These are phyloP conservation scores for Danaus plexippus DNA, from an alignment of 1,140 invertebrate genomes.

Conservation along the genomic window DNA sequence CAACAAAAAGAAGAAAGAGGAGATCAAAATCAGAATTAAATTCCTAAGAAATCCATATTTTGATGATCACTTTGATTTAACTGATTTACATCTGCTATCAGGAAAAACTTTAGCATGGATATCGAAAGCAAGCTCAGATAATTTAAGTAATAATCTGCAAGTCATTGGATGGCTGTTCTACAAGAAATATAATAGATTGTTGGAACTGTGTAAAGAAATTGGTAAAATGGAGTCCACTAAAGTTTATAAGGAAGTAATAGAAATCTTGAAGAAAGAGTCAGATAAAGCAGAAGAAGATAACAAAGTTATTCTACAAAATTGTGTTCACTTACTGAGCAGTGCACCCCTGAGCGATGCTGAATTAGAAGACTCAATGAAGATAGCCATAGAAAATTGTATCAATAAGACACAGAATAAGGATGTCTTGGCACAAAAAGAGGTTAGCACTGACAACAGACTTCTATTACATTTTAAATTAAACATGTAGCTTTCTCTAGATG, in stretches of 20 bases:
- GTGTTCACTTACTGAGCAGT: conserved; percentile 36
- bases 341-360: conserved; percentile 23
- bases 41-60: conserved; percentile 86
- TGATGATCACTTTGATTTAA: conserved; percentile 91
- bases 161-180: conserved; percentile 79
- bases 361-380: conserved; percentile 66
- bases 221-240: conserved; percentile 34
- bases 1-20: conserved; percentile 72
- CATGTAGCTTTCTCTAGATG: too few species aligned
- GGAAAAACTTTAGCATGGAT: conserved; percentile 85
- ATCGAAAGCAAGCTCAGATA: conserved; percentile 69
- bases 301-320: conserved; percentile 34
- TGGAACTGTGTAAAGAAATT: conserved; percentile 48
- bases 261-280: conserved; percentile 37
- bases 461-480: too few species aligned
- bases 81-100: conserved; percentile 76
- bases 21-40: conserved; percentile 83
- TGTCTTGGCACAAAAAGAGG: conserved; percentile 71
- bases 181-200: conserved; percentile 77
- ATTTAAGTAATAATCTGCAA: conserved; percentile 76
- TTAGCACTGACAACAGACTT: conserved; percentile 36
- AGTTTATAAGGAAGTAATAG: conserved; percentile 42
- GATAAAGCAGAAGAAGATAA: conserved; percentile 31
- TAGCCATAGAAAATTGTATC: conserved; percentile 70
- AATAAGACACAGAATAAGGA: conserved; percentile 70